A percentile compares a stretch with the other conserved stretches of the same genome.
phyloP scores from a whole-genome alignment of 64 coral and sea anemone species.

The Astreopora myriophthalma region DNA sequence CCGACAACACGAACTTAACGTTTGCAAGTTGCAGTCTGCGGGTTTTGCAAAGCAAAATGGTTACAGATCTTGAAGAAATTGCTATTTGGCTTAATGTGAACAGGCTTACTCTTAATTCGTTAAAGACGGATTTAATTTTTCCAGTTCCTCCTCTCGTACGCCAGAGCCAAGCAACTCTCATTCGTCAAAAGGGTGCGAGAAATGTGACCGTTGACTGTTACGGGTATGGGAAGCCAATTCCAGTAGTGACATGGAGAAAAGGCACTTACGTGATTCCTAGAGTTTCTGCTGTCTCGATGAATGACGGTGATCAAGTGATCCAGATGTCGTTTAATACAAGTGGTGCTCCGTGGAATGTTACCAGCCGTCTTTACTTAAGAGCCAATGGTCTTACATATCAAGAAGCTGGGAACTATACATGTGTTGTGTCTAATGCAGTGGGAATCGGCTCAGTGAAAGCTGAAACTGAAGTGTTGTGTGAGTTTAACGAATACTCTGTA shows the following conservation, averaged over 20 bases:
- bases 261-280: not conserved
- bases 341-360: not conserved
- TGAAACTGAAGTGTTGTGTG: constrained; percentile 28
- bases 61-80: too few relatives aligned
- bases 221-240: constrained; percentile 13
- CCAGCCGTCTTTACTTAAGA: not conserved
- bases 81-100: too few relatives aligned
- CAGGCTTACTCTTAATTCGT: too few relatives aligned
- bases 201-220: constrained; percentile 35
- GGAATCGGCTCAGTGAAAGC: not conserved
- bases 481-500: too few relatives aligned
- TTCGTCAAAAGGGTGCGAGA: not conserved
- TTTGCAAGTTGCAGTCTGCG: too few relatives aligned
- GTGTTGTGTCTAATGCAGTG: not conserved
- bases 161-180: not conserved
- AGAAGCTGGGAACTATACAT: constrained; percentile 45
- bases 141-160: not conserved
- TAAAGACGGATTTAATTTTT: not conserved
- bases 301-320: not conserved
- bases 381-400: not conserved
- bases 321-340: not conserved
- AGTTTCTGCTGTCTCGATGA: not conserved
- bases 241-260: not conserved
- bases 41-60: too few relatives aligned
- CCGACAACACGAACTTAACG: too few relatives aligned